Percentiles rank a stretch among this genome's conserved stretches.
Evolutionary conservation across 2,888 invertebrate genomes (phyloP).

Genomic region (Minunthozetes semirufus): DNA sequence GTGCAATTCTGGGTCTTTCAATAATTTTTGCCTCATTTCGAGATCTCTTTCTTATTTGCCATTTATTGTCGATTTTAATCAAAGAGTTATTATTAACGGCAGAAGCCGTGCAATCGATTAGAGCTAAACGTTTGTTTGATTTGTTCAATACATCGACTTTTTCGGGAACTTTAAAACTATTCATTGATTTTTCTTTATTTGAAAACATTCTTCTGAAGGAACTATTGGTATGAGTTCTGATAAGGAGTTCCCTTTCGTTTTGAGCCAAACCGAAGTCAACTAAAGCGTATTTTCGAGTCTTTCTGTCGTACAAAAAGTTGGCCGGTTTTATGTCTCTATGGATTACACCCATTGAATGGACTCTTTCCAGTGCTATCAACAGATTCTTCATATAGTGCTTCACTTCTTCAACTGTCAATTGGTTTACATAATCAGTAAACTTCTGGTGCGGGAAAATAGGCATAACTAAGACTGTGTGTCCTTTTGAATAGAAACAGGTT

Average conservation of each 20-base stretch:
- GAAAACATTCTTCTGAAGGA: neutral
- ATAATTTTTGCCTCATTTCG: conserved; percentile 13
- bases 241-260: conserved; percentile 44
- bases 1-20: neutral
- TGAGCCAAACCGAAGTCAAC: conserved; percentile 88
- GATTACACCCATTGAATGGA: conserved; percentile 75
- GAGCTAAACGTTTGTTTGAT: neutral
- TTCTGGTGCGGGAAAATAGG: conserved; percentile 75
- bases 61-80: conserved; percentile 6
- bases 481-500: conserved; percentile 65
- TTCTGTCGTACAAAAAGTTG: conserved; percentile 77
- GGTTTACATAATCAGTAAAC: conserved; percentile 65
- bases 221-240: neutral
- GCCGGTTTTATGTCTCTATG: conserved; percentile 86
- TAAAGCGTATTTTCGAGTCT: conserved; percentile 55
- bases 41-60: conserved; percentile 21
- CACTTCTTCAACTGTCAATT: conserved; percentile 55
- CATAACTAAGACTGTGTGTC: conserved; percentile 80
- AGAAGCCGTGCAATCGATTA: conserved; percentile 20
- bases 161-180: neutral
- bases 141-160: neutral
- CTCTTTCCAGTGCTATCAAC: conserved; percentile 65
- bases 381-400: conserved; percentile 72
- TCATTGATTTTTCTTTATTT: neutral
- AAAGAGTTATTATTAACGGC: neutral